Base-by-base conservation (phyloP, 1,140 invertebrate genomes). In the Drosophila lacertosa region DNA sequence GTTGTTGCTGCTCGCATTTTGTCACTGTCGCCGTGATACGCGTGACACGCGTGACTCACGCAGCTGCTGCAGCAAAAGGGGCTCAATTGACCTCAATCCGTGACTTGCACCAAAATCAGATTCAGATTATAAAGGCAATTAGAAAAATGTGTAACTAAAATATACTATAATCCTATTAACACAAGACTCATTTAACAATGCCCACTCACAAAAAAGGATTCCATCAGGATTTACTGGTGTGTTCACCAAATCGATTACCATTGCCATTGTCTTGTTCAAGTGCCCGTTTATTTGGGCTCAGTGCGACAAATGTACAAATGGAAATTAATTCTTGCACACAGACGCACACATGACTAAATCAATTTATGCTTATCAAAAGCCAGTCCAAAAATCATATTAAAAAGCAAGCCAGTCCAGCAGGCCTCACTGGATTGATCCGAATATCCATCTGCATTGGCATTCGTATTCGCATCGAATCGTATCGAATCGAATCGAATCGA, bases 331-430 rank as follows among this genome's bases (percentile, higher is more conserved):
- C 10, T 44, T 20, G 3, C 26, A 22, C n/a, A 39, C 48, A 42
- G 54, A 26, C 24, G 13, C 55, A 44, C 55, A 29, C 15, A 57
- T 24, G 50, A 47, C 42, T 39, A 71, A 82, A 72, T 74, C 79
- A 83, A 84, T 84, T 84, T 79, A 70, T 58, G 65, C 45, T 42
- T 35, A 79, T 79, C 58, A 67, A 79, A 78, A 59, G 55, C 55
- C 37, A 59, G 33, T 32, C 16, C 59, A 51, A 83, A 83, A 69
- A 44, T 71, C 76, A 74, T 86, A 86, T 84, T 86, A 65, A 84
- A 74, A 73, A 22, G 59, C 45, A 53, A 22, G 26, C 24, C n/a
- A 13, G 10, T 1, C 45, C 45, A n/a, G n/a, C 45, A 13, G 6
- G 22, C 39, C 29, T 29, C 32, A 40, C 7, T 18, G 42, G 47